A percentile compares a stretch with the other conserved stretches of the same genome.
Conservation (phyloP, 2,113 vertebrate species). For the Neolamprologus tretocephalus region DNA sequence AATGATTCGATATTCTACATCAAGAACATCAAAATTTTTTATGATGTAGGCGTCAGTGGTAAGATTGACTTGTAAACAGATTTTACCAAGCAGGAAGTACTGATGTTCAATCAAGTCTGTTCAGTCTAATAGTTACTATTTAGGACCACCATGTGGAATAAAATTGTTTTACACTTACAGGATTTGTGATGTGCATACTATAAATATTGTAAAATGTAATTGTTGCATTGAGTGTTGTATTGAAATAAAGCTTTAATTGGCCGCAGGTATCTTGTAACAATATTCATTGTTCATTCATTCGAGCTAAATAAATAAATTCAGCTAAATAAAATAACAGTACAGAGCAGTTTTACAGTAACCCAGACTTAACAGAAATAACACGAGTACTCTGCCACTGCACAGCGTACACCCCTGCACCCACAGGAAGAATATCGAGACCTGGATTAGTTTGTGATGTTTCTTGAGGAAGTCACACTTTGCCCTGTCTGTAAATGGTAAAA, state of each 20-base stretch:
- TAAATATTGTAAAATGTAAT: slow-evolving; percentile 30
- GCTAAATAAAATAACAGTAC: background rate
- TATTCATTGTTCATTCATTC: background rate
- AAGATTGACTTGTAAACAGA: background rate
- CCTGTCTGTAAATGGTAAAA: background rate
- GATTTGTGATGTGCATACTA: background rate
- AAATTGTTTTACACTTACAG: background rate
- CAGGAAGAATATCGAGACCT: background rate
- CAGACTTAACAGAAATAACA: background rate
- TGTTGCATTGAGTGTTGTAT: background rate
- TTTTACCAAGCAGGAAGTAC: background rate
- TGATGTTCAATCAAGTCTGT: background rate
- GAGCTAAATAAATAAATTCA: background rate
- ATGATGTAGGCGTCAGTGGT: background rate
- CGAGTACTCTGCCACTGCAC: background rate
- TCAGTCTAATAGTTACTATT: background rate
- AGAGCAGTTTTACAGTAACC: background rate
- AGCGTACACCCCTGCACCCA: background rate
- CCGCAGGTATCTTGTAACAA: background rate
- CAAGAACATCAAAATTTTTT: background rate
- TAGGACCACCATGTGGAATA: background rate
- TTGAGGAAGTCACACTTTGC: background rate
- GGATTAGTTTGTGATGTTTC: background rate
- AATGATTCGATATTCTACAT: background rate
- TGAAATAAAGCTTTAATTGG: slow-evolving; percentile 52